These are phyloP conservation scores for Manacus vitellinus DNA, from an alignment of 2,113 vertebrate species.

Conservation along the genomic window DNA sequence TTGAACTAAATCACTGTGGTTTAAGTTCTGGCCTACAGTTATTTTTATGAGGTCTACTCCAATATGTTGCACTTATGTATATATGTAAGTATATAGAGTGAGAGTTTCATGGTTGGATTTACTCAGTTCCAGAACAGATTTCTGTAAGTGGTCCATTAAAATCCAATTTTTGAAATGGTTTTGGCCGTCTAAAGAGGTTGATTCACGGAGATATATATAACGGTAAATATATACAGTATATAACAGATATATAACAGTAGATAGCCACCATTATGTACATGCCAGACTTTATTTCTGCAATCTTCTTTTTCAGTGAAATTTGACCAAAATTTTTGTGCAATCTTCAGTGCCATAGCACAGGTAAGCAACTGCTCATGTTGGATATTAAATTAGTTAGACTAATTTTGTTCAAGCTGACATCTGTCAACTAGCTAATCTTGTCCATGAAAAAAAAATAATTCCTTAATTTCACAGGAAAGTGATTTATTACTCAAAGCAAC, in stretches of 20 bases:
- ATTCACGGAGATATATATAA: not conserved
- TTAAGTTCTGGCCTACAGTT: not conserved
- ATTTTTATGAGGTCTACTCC: not conserved
- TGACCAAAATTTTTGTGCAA: not conserved
- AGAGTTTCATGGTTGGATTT: not conserved
- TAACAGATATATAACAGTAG: not conserved
- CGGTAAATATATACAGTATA: too few species aligned
- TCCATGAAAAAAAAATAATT: not conserved
- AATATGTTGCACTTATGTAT: not conserved
- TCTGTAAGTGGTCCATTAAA: not conserved
- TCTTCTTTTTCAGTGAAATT: not conserved
- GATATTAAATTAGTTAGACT: not conserved
- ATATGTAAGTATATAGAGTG: not conserved
- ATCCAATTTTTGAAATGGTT: not conserved
- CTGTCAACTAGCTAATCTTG: not conserved
- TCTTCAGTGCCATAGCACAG: not conserved
- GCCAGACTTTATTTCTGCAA: not conserved
- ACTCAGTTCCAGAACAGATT: not conserved
- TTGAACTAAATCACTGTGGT: not conserved
- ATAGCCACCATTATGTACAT: not conserved
- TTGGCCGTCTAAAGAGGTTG: not conserved
- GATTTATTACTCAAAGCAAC: not conserved
- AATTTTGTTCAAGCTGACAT: not conserved
- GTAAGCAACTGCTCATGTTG: not conserved
- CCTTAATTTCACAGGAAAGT: not conserved